phyloP scores from a whole-genome alignment of 1,140 invertebrate species.

The Atta colombica region DNA sequence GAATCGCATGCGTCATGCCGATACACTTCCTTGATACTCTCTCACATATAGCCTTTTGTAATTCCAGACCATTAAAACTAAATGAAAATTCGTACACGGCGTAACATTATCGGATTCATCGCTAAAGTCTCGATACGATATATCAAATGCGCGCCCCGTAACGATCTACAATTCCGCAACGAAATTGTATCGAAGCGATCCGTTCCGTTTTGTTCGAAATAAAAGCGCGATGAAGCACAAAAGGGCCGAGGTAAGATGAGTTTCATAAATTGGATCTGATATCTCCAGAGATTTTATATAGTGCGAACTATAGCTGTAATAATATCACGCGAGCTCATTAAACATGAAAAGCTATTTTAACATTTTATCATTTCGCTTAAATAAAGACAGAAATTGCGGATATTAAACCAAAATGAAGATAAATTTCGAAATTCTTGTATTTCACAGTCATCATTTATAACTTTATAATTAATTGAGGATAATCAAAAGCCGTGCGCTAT shows the following conservation, averaged over 20 bases:
- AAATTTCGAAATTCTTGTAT: slow-evolving; percentile 11
- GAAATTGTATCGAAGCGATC: slow-evolving; percentile 57
- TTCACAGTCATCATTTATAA: slow-evolving; percentile 21
- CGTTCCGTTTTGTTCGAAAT: slow-evolving; percentile 29
- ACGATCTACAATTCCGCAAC: slow-evolving; percentile 59
- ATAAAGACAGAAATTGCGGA: not conserved
- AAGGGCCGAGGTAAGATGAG: slow-evolving; percentile 16
- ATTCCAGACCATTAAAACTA: slow-evolving; percentile 37
- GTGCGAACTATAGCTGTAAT: not conserved
- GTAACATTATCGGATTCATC: slow-evolving; percentile 66
- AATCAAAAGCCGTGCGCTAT: slow-evolving; percentile 31
- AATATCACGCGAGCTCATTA: not conserved
- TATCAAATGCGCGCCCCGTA: slow-evolving; percentile 50
- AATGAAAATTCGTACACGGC: slow-evolving; percentile 66
- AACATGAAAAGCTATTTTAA: not conserved
- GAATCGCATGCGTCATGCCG: slow-evolving; percentile 63
- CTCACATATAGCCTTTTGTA: slow-evolving; percentile 16
- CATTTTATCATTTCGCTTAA: not conserved
- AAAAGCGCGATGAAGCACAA: slow-evolving; percentile 10
- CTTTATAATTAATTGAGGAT: slow-evolving; percentile 40
- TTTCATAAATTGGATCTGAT: slow-evolving; percentile 30
- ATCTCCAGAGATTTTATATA: not conserved
- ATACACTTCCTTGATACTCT: slow-evolving; percentile 40
- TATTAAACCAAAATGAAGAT: not conserved
- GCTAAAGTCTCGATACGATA: slow-evolving; percentile 37